Conservation (phyloP, 2,888 invertebrate genomes). For the Lasioglossum morio region DNA sequence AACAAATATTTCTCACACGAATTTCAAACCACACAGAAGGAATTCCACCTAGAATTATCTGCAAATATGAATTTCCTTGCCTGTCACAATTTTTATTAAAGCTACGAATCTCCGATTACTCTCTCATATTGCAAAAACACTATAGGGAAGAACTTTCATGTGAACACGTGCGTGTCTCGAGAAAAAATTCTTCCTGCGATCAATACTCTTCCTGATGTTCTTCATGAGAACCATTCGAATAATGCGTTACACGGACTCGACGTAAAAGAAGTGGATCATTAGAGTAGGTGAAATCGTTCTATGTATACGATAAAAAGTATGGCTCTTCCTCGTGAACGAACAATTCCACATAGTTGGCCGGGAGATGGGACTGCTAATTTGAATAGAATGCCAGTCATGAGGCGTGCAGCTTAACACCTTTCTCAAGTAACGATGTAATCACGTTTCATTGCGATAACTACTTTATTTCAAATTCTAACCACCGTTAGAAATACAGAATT, state of each 20-base stretch:
- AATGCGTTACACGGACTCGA: neutral
- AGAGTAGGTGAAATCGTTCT: conserved; percentile 48
- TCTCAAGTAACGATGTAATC: conserved; percentile 68
- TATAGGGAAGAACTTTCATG: neutral
- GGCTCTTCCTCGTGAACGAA: conserved; percentile 48
- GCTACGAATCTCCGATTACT: neutral
- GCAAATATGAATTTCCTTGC: too few relatives aligned
- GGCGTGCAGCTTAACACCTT: conserved; percentile 78
- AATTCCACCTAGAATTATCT: too few relatives aligned
- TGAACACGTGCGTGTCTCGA: neutral
- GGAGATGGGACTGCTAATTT: conserved; percentile 66
- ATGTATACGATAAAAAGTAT: conserved; percentile 41
- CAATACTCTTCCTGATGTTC: conserved; percentile 4
- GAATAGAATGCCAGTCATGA: conserved; percentile 76
- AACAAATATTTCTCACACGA: too few relatives aligned
- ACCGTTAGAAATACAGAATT: neutral
- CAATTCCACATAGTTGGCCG: conserved; percentile 56
- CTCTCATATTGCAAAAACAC: neutral
- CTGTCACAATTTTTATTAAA: too few relatives aligned
- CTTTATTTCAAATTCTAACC: conserved; percentile 24
- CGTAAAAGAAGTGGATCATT: conserved; percentile 30
- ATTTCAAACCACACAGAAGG: too few relatives aligned
- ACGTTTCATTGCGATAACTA: conserved; percentile 27
- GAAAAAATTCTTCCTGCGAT: conserved; percentile 9
- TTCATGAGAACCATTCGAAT: conserved; percentile 4